phyloP scores from a whole-genome alignment of 2,113 vertebrate genomes.

The Aldabrachelys gigantea region DNA sequence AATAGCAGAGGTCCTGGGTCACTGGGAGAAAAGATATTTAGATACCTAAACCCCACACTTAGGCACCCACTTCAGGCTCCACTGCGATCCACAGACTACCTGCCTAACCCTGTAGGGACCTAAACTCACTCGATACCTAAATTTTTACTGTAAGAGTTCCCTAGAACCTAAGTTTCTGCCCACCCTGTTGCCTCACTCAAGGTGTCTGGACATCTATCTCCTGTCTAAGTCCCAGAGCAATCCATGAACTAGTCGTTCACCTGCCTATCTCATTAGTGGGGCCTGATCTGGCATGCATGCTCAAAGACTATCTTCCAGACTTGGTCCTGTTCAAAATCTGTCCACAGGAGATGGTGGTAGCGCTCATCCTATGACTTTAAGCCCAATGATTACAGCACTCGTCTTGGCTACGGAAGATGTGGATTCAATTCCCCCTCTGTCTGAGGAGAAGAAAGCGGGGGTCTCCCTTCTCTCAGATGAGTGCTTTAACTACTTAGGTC shows the following conservation, averaged over 20 bases:
- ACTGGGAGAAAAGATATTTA: neutral
- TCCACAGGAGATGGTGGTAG: neutral
- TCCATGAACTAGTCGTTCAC: neutral
- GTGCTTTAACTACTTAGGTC: neutral
- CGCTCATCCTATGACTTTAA: neutral
- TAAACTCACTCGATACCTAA: too few species aligned
- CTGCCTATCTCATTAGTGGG: too few species aligned
- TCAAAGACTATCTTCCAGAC: neutral
- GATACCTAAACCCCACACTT: neutral
- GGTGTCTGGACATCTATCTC: neutral
- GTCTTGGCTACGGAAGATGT: neutral
- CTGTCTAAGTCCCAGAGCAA: too few species aligned
- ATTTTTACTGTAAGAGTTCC: too few species aligned
- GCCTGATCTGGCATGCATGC: too few species aligned
- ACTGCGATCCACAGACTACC: neutral
- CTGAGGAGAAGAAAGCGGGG: neutral
- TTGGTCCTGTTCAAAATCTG: neutral
- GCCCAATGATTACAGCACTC: neutral
- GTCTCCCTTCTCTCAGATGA: neutral
- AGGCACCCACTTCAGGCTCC: neutral
- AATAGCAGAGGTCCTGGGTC: neutral
- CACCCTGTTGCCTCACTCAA: neutral
- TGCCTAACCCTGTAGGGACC: too few species aligned
- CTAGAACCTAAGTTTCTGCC: neutral
- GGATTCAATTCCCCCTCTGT: neutral